phyloP scores from a whole-genome alignment of 2,797 vertebrate species.

The Cheirogaleus major region DNA sequence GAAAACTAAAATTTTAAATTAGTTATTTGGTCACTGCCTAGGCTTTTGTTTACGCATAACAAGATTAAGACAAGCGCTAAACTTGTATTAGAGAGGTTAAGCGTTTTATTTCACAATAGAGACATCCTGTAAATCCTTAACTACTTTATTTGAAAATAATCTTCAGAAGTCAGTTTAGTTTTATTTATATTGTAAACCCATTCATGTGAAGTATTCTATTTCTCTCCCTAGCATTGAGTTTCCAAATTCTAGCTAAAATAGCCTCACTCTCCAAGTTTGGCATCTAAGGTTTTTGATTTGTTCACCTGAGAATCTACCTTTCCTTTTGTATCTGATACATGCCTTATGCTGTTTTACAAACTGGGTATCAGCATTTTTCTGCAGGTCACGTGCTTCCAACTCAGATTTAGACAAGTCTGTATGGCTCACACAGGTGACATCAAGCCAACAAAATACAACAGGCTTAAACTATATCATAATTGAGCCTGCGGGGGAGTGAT shows the following conservation, averaged over 20 bases:
- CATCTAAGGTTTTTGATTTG: background rate
- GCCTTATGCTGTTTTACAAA: background rate
- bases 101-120: constrained; percentile 42
- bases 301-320: background rate
- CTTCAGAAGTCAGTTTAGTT: constrained; percentile 22
- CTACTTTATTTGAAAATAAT: constrained; percentile 35
- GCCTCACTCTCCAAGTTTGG: background rate
- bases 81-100: constrained; percentile 42
- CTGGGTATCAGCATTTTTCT: background rate
- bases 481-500: background rate
- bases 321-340: background rate
- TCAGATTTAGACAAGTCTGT: background rate
- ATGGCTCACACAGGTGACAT: constrained; percentile 7
- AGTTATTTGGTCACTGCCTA: background rate
- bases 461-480: background rate
- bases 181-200: background rate
- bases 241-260: background rate
- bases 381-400: background rate
- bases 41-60: background rate
- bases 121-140: background rate
- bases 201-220: constrained; percentile 14
- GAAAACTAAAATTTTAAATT: constrained; percentile 45
- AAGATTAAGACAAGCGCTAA: constrained; percentile 16
- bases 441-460: background rate
- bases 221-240: background rate